These are phyloP conservation scores for Ctenopoma kingsleyae DNA, from an alignment of 2,797 vertebrate genomes.

Conservation along the genomic window DNA sequence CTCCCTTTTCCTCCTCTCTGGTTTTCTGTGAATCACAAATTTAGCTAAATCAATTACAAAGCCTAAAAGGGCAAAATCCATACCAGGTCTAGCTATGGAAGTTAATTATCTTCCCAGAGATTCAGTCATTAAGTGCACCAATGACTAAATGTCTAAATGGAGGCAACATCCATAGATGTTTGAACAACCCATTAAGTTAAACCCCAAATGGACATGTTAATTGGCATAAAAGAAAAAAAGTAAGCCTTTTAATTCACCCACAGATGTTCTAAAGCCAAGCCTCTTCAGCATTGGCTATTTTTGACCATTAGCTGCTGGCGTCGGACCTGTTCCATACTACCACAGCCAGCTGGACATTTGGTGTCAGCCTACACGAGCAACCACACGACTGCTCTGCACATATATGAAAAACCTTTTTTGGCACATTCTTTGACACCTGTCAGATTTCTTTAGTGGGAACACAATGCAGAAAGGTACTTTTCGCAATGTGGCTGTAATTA, in stretches of 20 bases:
- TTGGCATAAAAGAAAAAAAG: constrained; percentile 34
- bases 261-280: constrained; percentile 18
- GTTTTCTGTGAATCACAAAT: constrained; percentile 50
- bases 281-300: constrained; percentile 45
- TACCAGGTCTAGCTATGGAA: constrained; percentile 50
- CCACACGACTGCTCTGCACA: constrained; percentile 5
- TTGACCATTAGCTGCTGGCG: constrained; percentile 40
- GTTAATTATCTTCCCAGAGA: constrained; percentile 59
- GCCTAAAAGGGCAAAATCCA: constrained; percentile 57
- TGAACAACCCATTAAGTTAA: constrained; percentile 61
- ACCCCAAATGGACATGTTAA: constrained; percentile 66
- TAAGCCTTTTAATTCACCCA: constrained; percentile 41
- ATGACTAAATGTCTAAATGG: constrained; percentile 58
- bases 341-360: constrained; percentile 12
- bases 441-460: constrained; percentile 16
- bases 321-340: constrained; percentile 49
- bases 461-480: constrained; percentile 65
- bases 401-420: constrained; percentile 1
- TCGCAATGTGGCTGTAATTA: constrained; percentile 67
- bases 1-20: constrained; percentile 9
- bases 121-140: constrained; percentile 53
- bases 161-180: constrained; percentile 57
- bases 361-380: constrained; percentile 18
- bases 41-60: constrained; percentile 61
- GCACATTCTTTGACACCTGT: constrained; percentile 18